Percentiles rank a stretch among this genome's conserved stretches.
These are phyloP conservation scores for Gavialis gangeticus DNA, from an alignment of 2,113 vertebrate species.

Conservation along the genomic window DNA sequence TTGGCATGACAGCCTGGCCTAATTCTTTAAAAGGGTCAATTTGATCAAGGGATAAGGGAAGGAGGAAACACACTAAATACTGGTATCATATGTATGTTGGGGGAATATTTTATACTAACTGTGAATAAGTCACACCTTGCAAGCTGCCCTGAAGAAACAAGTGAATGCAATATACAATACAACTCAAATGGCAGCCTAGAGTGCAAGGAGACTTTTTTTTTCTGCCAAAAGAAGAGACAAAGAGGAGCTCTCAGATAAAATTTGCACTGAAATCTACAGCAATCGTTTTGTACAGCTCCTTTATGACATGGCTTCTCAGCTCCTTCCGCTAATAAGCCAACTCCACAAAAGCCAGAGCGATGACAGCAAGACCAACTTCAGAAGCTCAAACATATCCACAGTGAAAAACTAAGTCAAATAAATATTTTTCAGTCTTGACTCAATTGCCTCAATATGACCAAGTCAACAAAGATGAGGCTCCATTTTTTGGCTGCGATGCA, in stretches of 20 bases:
- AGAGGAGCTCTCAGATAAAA: not conserved
- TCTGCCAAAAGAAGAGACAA: not conserved
- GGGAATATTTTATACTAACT: not conserved
- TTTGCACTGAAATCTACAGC: not conserved
- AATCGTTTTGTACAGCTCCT: not conserved
- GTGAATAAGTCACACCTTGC: not conserved
- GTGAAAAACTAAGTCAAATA: not conserved
- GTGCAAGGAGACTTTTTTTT: not conserved
- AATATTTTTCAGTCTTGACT: not conserved
- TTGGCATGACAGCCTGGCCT: not conserved
- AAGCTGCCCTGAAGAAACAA: not conserved
- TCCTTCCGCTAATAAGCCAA: conserved; percentile 7
- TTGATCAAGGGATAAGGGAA: not conserved
- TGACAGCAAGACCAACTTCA: not conserved
- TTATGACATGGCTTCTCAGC: not conserved
- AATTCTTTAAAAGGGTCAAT: not conserved
- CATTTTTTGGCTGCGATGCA: not conserved
- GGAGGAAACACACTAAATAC: not conserved
- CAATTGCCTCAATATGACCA: conserved; percentile 10
- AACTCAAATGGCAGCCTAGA: not conserved
- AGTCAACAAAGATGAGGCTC: not conserved
- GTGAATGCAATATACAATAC: not conserved
- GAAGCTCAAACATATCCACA: not conserved
- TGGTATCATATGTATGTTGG: not conserved
- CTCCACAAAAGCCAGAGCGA: not conserved